Base-by-base conservation (phyloP, 2,888 invertebrate species). In the Volucella bombylans region DNA sequence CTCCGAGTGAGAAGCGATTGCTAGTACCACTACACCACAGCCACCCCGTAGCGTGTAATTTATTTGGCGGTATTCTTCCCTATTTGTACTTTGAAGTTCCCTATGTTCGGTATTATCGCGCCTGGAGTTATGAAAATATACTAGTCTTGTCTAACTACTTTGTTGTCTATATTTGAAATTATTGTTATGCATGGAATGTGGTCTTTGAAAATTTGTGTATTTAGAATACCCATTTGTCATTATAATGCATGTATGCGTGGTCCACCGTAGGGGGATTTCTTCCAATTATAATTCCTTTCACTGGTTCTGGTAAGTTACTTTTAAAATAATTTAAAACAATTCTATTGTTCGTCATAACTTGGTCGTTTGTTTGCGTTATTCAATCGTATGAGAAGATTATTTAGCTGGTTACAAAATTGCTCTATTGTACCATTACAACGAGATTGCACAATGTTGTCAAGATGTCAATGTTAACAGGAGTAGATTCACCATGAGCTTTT, bases 181-280 rank as follows among this genome's bases (percentile, higher is more conserved):
- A 31, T 62, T 47, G 12, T 47, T 14, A 47, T 54, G 31, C 15
- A 38, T 64, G 18, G 55, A 31, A 18, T 18, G 89, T 89, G 0
- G 88, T 88, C 0, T 88, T 89, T 83, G 88, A 88, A 10, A 52
- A 9, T 18, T 14, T 15, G 23, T 88, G 18, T 18, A 18, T 18
- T 18, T 18, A 18, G 18, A 18, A 18, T 18, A 18, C 18, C 18
- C 18, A 18, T 18, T 18, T 18, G 18, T 18, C 18, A 18, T 18
- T 18, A 18, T 18, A 18, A 18, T 18, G 1, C 18, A n/a, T 18
- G 18, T 18, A 18, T 18, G 18, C 18, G 18, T 18, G 1, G 1
- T 18, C 18, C 1, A 1, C 1, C 1, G 18, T 18, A 18, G 18
- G 18, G 18, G 18, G 18, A 18, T 18, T 18, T 18, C 18, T 18